Conservation (phyloP, 2,113 vertebrate species). For the Hemiprocne comata region DNA sequence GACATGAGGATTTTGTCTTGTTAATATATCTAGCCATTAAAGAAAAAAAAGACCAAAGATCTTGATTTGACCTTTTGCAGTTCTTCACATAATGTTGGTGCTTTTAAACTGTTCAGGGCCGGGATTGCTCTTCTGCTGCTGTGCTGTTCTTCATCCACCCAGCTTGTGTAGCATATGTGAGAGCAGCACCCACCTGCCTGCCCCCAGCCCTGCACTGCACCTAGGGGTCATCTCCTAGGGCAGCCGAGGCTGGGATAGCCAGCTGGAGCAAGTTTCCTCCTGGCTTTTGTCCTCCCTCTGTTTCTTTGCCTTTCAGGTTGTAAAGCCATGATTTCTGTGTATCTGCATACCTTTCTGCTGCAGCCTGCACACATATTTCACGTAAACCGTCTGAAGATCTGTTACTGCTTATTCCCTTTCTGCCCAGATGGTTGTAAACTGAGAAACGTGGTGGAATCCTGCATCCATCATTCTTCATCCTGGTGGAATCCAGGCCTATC, state of each 20-base stretch:
- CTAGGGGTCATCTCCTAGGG: accelerated
- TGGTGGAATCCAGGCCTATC: background rate
- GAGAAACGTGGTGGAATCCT: background rate
- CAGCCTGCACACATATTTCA: background rate
- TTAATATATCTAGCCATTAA: background rate
- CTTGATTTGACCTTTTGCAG: background rate
- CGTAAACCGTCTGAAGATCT: background rate
- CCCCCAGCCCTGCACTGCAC: accelerated
- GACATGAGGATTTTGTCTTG: background rate
- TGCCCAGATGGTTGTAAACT: background rate
- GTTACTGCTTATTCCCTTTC: background rate
- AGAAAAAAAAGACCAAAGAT: background rate
- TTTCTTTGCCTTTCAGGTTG: accelerated
- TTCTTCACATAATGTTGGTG: background rate
- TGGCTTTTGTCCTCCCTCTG: background rate
- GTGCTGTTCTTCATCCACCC: background rate
- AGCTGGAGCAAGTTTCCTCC: background rate
- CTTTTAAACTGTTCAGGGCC: background rate
- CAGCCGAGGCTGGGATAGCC: background rate
- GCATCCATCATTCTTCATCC: background rate
- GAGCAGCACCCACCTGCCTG: background rate
- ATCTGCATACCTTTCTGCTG: background rate
- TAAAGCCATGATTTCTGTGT: background rate
- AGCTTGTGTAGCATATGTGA: accelerated
- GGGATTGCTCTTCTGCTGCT: accelerated